Percentiles rank a stretch among this genome's conserved stretches.
These are phyloP conservation scores for Gymnocypris eckloni DNA, from an alignment of 2,797 vertebrate genomes.

Conservation along the genomic window DNA sequence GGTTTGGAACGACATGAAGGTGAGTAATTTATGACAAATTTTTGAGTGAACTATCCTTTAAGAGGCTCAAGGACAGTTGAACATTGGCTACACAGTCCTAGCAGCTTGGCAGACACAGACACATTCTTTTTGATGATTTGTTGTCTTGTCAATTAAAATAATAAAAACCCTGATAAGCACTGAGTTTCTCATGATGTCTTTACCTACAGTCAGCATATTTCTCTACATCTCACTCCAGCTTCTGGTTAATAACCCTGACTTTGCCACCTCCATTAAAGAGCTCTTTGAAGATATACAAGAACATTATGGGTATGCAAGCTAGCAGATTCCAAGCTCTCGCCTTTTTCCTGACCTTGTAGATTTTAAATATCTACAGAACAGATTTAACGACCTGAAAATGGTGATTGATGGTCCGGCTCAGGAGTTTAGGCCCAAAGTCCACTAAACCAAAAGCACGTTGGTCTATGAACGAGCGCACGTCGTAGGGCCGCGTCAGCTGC, in stretches of 20 bases:
- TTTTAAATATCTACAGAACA: slow-evolving; percentile 42
- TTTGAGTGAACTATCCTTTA: neutral
- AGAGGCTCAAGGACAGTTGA: neutral
- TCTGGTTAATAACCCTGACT: slow-evolving; percentile 53
- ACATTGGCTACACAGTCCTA: neutral
- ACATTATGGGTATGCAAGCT: slow-evolving; percentile 42
- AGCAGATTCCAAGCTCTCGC: slow-evolving; percentile 30
- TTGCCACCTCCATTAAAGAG: slow-evolving; percentile 52
- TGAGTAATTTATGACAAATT: too few species aligned
- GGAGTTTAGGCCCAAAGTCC: slow-evolving; percentile 12
- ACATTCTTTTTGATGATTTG: neutral
- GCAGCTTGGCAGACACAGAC: neutral
- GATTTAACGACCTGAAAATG: slow-evolving; percentile 31
- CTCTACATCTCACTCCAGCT: slow-evolving; percentile 9
- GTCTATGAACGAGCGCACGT: slow-evolving; percentile 27
- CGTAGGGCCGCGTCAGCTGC: neutral
- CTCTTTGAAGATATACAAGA: slow-evolving; percentile 59
- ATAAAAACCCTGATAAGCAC: slow-evolving; percentile 26
- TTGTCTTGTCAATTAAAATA: slow-evolving; percentile 36
- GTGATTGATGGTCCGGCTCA: slow-evolving; percentile 36
- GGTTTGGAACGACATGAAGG: too few species aligned
- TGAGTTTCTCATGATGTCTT: slow-evolving; percentile 43
- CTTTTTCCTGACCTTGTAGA: slow-evolving; percentile 45
- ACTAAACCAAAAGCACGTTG: slow-evolving; percentile 30
- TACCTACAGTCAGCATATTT: slow-evolving; percentile 51